These are phyloP conservation scores for Druceiella hillmani DNA, from an alignment of 2,888 invertebrate genomes.

Conservation along the genomic window DNA sequence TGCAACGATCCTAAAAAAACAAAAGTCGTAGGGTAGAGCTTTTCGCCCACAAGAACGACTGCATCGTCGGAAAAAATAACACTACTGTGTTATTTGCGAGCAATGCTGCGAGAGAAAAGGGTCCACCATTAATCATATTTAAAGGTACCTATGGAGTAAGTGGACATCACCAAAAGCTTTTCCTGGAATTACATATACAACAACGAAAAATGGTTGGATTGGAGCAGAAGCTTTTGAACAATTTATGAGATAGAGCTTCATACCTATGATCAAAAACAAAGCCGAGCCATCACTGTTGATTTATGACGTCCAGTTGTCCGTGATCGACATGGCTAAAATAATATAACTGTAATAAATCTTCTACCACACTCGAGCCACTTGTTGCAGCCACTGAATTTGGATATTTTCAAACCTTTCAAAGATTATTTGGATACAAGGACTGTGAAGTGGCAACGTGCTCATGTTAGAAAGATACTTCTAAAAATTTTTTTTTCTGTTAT, in stretches of 20 bases:
- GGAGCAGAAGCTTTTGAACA: constrained; percentile 14
- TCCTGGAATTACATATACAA: constrained; percentile 22
- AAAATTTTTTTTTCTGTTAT: too few relatives aligned
- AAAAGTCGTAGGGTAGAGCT: too few relatives aligned
- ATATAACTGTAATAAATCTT: too few relatives aligned
- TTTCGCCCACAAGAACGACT: too few relatives aligned
- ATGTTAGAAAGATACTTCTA: constrained; percentile 18
- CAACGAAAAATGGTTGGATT: constrained; percentile 27
- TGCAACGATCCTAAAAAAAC: background rate
- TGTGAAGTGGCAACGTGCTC: too few relatives aligned
- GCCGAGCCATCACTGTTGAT: too few relatives aligned
- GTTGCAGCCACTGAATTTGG: constrained; percentile 2
- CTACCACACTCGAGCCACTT: constrained; percentile 4
- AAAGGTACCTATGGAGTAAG: constrained; percentile 8
- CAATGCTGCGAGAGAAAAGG: constrained; percentile 9
- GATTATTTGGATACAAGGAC: constrained; percentile 4
- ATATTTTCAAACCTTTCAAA: constrained; percentile 3
- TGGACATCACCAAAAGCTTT: constrained; percentile 7
- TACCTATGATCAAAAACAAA: constrained; percentile 3
- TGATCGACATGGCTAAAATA: constrained; percentile 14
- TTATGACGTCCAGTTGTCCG: constrained; percentile 19
- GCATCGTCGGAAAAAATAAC: constrained; percentile 5
- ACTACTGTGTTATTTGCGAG: constrained; percentile 6
- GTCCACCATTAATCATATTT: constrained; percentile 9
- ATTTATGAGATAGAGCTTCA: constrained; percentile 3